Conservation (phyloP, 2,113 vertebrate genomes). For the Gobiocypris rarus region DNA sequence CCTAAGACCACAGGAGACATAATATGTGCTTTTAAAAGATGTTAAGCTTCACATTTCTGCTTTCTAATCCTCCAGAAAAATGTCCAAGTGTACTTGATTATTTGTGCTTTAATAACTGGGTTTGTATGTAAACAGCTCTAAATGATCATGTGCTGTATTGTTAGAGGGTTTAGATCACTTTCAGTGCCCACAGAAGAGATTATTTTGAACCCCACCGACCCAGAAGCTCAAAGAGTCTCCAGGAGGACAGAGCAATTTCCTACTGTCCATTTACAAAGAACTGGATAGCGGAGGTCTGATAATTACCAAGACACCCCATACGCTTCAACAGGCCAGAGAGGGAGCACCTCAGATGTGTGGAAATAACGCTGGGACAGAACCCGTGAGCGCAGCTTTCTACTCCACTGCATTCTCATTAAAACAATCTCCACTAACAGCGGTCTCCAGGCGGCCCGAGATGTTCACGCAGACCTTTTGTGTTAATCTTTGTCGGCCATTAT, state of each 20-base stretch:
- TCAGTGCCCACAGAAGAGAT: not conserved
- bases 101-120: not conserved
- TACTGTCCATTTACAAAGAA: not conserved
- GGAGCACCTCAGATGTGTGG: constrained; percentile 4
- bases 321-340: constrained; percentile 15
- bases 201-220: not conserved
- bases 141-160: not conserved
- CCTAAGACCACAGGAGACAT: too few relatives aligned
- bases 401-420: constrained; percentile 55
- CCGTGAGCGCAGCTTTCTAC: constrained; percentile 45
- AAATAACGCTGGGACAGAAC: constrained; percentile 38
- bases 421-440: constrained; percentile 50
- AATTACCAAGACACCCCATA: constrained; percentile 20
- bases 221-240: constrained; percentile 20
- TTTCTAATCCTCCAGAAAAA: not conserved
- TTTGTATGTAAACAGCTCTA: not conserved
- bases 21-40: too few relatives aligned
- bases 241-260: not conserved
- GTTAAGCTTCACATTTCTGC: not conserved
- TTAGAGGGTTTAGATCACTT: constrained; percentile 1
- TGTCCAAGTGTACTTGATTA: not conserved
- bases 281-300: constrained; percentile 8
- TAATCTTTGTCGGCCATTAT: constrained; percentile 47
- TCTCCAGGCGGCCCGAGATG: constrained; percentile 38
- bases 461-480: constrained; percentile 42